These are phyloP conservation scores for Coregonus ussuriensis DNA, from an alignment of 2,797 vertebrate genomes.

Conservation along the genomic window DNA sequence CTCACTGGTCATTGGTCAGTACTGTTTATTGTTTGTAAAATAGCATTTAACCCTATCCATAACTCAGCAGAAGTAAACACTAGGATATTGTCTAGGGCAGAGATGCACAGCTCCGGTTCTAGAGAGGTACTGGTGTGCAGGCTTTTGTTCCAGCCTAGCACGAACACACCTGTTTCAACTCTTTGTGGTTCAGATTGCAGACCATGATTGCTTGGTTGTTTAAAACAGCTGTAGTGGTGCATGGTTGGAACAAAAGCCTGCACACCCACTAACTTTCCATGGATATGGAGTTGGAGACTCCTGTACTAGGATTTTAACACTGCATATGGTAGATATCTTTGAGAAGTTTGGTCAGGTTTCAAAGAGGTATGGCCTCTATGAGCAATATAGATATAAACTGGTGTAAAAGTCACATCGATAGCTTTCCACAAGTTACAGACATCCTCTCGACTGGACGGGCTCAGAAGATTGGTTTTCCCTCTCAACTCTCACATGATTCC, in stretches of 20 bases:
- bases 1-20: background rate
- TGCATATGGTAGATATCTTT: background rate
- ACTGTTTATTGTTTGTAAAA: background rate
- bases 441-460: background rate
- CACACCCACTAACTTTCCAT: too few relatives aligned
- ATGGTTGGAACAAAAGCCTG: too few relatives aligned
- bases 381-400: slow-evolving; percentile 1
- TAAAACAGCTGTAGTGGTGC: background rate
- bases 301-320: too few relatives aligned
- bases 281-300: too few relatives aligned
- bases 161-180: background rate
- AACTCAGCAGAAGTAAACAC: background rate
- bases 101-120: background rate
- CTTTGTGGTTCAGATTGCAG: background rate
- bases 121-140: background rate
- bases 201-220: background rate
- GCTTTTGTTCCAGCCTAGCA: background rate
- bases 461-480: slow-evolving; percentile 17
- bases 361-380: background rate
- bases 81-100: background rate
- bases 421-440: background rate
- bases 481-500: slow-evolving; percentile 23
- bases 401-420: slow-evolving; percentile 8
- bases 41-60: background rate
- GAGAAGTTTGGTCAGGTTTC: background rate